A percentile compares a stretch with the other conserved stretches of the same genome.
phyloP scores from a whole-genome alignment of 2,797 vertebrate species.

The Anguilla marmorata region DNA sequence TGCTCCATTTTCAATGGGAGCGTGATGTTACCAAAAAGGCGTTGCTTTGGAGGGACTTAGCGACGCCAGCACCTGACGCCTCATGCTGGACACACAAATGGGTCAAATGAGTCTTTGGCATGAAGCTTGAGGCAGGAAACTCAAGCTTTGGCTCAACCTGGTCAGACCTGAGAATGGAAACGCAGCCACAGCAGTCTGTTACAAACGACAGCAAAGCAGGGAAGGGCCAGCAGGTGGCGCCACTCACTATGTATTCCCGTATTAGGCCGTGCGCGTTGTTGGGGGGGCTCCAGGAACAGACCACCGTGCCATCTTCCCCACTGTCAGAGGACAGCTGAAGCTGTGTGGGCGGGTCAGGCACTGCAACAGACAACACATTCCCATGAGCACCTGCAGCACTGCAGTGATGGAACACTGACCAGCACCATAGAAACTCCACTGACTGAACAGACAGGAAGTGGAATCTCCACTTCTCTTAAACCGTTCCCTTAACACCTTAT shows the following conservation, averaged over 20 bases:
- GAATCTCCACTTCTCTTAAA: too few species aligned
- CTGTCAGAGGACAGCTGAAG: conserved; percentile 83
- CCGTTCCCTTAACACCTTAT: too few species aligned
- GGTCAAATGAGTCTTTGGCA: too few species aligned
- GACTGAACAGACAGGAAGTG: not conserved
- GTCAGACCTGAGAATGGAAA: not conserved
- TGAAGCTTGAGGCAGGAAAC: too few species aligned
- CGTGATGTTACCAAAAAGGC: not conserved
- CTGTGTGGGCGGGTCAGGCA: conserved; percentile 86
- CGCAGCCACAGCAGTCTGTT: not conserved
- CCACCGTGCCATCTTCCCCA: conserved; percentile 78
- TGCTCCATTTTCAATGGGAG: not conserved
- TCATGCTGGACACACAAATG: too few species aligned
- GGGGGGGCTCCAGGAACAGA: conserved; percentile 80
- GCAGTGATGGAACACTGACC: not conserved
- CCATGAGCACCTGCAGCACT: not conserved
- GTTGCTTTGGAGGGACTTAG: not conserved
- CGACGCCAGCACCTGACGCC: not conserved
- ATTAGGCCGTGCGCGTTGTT: conserved; percentile 83
- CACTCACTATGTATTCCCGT: conserved; percentile 91
- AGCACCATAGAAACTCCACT: not conserved
- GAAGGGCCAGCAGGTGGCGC: too few species aligned
- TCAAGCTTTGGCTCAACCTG: too few species aligned
- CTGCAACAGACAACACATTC: conserved; percentile 60
- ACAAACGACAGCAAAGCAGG: not conserved